Base-by-base conservation (phyloP, 2,113 vertebrate species). In the Sorex araneus region DNA sequence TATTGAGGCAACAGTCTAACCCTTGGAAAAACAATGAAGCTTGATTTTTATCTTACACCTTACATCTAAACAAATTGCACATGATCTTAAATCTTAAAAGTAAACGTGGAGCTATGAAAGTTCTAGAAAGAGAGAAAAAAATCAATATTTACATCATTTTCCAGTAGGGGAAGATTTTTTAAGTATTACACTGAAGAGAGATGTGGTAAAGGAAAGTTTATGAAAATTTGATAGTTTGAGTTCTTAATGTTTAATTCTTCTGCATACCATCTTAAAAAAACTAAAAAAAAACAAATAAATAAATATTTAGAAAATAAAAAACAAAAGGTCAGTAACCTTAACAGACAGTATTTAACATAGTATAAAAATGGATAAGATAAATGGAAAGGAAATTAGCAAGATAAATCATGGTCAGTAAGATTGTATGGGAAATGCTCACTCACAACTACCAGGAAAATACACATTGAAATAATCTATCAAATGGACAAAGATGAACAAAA, bases 31-130 rank as follows among this genome's bases (percentile, higher is more conserved):
- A 88, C 21, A 88, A 64, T 92, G 87, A 40, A 84, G 40, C 76
- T 92, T 60, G 74, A 93, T 91, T 96, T 95, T 93, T 96, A 79
- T 92, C 95, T 96, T 75, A 86, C 45, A 93, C 84, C 36, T 94
- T 92, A 84, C 70, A 91, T 67, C 57, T 87, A 96, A 96, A 94
- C 80, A 93, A 91, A 92, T 94, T 94, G 91, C 92, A 95, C 76
- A 95, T 78, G 90, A 92, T 18, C 34, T 84, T 21, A 73, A 92
- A 64, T 66, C 83, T 81, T 93, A 71, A 93, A 94, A 66, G 80
- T 64, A 67, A 89, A 70, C 63, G 66, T 74, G 36, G 94, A 96
- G 69, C 47, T 92, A 80, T 92, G 70, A 80, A 90, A 78, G 50
- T 89, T 93, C 70, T 84, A 84, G 85, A n/a, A n/a, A 92, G 86